Conservation (phyloP, 1,140 invertebrate species). For the Caenorhabditis inopinata region DNA sequence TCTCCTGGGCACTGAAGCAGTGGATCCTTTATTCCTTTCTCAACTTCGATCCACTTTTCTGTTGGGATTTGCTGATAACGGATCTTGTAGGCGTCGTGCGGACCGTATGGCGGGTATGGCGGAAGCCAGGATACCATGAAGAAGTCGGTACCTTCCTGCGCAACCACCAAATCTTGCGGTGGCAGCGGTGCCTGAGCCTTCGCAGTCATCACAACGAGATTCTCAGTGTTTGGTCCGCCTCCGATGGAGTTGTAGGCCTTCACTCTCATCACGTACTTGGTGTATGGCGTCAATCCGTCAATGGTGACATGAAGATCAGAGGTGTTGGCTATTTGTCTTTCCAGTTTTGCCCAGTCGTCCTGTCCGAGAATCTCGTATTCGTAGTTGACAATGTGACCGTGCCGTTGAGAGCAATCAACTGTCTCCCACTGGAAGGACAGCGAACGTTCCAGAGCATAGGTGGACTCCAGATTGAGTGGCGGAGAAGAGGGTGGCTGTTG, state of each 20-base stretch:
- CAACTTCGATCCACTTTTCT: conserved; percentile 57
- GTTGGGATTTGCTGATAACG: conserved; percentile 61
- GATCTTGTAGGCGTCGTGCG: conserved; percentile 65
- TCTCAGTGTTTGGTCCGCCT: conserved; percentile 65
- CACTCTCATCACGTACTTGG: conserved; percentile 60
- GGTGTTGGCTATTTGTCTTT: conserved; percentile 66
- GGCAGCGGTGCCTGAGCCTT: conserved; percentile 65
- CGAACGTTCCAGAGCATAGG: conserved; percentile 65
- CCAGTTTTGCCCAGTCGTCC: conserved; percentile 65
- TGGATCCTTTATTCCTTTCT: conserved; percentile 57
- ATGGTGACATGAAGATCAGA: conserved; percentile 62
- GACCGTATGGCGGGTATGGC: conserved; percentile 64
- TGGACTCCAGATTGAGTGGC: conserved; percentile 61
- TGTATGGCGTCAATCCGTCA: conserved; percentile 65
- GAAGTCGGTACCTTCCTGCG: conserved; percentile 65
- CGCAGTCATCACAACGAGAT: conserved; percentile 66
- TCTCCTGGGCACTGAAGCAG: conserved; percentile 60
- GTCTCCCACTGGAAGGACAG: conserved; percentile 66
- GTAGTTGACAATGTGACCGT: conserved; percentile 64
- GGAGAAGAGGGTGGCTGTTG: conserved; percentile 65
- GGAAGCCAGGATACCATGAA: conserved; percentile 61
- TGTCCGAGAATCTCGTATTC: conserved; percentile 65
- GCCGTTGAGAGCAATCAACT: conserved; percentile 65
- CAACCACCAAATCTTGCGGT: conserved; percentile 66
- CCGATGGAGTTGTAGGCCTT: conserved; percentile 64